Base-by-base conservation (phyloP, 2,113 vertebrate genomes). In the Triplophysa rosa region DNA sequence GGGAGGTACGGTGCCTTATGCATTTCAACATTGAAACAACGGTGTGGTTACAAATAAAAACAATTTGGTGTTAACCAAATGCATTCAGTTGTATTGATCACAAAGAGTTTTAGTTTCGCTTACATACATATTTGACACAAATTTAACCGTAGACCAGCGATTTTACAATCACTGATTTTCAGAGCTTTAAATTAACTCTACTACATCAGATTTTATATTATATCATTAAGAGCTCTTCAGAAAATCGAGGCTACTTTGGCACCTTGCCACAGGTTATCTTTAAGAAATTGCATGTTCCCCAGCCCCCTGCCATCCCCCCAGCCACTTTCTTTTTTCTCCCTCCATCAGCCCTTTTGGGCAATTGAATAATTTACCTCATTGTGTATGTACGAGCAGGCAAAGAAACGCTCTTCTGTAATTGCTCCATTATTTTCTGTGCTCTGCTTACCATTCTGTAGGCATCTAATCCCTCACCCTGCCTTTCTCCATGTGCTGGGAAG, bases 401-500 rank as follows among this genome's bases (percentile, higher is more conserved):
- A 42, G 21, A 78, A 64, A 64, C 8, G 12, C 7, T n/a, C 3
- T 54, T 23, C 4, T 72, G 47, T 75, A 81, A 79, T 81, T 78
- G 16, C 16, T 75, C 69, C 19, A 74, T 81, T 74, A 78, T 47
- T 33, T 68, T 24, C 52, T 64, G 45, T 59, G 63, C 58, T 59
- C 29, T 75, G 78, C 78, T 84, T 78, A 74, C 2, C 58, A 62
- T 59, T 72, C 74, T 81, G 47, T 45, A 33, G 63, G 68, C 49
- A 56, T 40, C 16, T 61, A 77, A 80, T 80, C 74, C 62, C 6
- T 6, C 40, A 67, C 8, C 4, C 8, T 33, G 2, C 23, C 16
- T 21, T 26, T 33, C 45, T 66, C 45, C 19, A 13, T 24, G 29
- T n/a, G 16, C 16, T 73, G 19, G 17, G 42, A 21, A 58, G 19